Base-by-base conservation (phyloP, 2,797 vertebrate genomes). In the Sciaenops ocellatus region DNA sequence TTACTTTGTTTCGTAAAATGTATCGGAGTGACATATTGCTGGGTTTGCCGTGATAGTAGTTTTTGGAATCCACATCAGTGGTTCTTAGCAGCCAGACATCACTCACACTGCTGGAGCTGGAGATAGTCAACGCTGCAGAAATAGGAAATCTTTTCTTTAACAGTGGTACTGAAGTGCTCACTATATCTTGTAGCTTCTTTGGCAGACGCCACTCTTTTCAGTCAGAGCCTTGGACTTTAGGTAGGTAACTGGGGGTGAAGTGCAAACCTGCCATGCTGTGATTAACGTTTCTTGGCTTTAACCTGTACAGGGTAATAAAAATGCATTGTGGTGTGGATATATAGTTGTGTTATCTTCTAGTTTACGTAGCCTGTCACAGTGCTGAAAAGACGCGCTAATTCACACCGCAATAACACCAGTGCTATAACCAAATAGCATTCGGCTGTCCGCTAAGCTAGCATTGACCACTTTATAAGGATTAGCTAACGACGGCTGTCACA, bases 151-250 rank as follows among this genome's bases (percentile, higher is more conserved):
- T 85, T 83, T 79, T 83, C 61, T 50, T 71, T 84, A 80, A 79
- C 87, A 84, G 82, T 86, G 89, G 79, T 76, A 85, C 79, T 84
- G 42, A 86, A 85, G 68, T 78, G 41, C 38, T 87, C 73, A 79
- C 63, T 78, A 57, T 75, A 86, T 82, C 84, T 63, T 73, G 47
- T 88, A 93, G 89, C 86, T 89, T 90, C 82, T 91, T 76, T 85
- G 93, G 93, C 90, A 85, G 82, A 91, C 92, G 89, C 90, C 90
- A 82, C 90, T 90, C 85, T 91, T 94, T 94, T 92, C 92, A 92
- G 85, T 93, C 94, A 94, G 91, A 95, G 93, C 90, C 92, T 90
- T 76, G 95, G 95, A 96, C 92, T 92, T 92, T 94, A 94, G 95
- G 95, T 96, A 95, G 94, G 95, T 96, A 94, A 94, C 92, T 78